phyloP scores from a whole-genome alignment of 2,888 invertebrate genomes.

The Anodontia alba region DNA sequence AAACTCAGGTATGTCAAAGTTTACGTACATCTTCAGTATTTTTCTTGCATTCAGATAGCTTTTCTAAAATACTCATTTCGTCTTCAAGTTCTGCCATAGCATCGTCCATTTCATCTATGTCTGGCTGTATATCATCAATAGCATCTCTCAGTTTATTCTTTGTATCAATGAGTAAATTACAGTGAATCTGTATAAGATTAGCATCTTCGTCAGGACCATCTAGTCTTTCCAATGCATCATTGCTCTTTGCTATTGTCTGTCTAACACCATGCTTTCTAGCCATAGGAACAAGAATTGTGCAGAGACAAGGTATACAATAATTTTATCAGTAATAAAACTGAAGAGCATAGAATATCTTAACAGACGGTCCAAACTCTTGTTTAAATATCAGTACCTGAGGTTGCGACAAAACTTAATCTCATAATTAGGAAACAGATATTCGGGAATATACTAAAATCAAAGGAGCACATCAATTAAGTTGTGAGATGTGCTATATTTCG shows the following conservation, averaged over 20 bases:
- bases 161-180: conserved; percentile 38
- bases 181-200: conserved; percentile 48
- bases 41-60: conserved; percentile 9
- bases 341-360: not conserved
- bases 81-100: not conserved
- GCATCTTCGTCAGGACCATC: conserved; percentile 60
- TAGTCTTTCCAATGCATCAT: conserved; percentile 59
- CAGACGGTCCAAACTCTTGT: too few species aligned
- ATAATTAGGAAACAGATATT: too few species aligned
- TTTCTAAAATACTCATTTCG: conserved; percentile 19
- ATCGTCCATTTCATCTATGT: conserved; percentile 19
- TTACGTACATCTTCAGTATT: conserved; percentile 20
- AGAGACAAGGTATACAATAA: too few species aligned
- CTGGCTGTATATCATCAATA: not conserved
- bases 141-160: conserved; percentile 23
- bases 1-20: too few species aligned
- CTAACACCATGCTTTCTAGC: conserved; percentile 67
- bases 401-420: too few species aligned
- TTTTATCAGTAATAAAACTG: not conserved
- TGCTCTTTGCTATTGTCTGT: conserved; percentile 52
- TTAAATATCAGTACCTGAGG: too few species aligned
- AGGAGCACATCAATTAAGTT: too few species aligned
- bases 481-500: too few species aligned
- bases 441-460: too few species aligned
- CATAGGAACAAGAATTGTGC: too few species aligned